phyloP scores from a whole-genome alignment of 64 coral and sea anemone genomes.

The Montipora foliosa region DNA sequence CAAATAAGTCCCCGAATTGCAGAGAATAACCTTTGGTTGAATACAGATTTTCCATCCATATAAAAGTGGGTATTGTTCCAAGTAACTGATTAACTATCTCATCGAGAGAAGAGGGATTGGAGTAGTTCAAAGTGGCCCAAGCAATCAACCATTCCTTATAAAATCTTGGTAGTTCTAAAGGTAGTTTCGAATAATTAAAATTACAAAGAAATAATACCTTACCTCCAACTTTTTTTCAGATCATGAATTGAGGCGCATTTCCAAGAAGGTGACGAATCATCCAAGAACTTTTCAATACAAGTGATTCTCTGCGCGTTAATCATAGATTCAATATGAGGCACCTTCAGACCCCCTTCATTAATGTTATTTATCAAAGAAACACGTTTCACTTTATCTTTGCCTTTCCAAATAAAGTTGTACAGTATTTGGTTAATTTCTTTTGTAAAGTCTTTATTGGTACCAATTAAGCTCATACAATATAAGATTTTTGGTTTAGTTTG shows the following conservation, averaged over 20 bases:
- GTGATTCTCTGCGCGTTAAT: not conserved
- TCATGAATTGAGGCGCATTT: too few species aligned
- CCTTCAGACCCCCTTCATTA: not conserved
- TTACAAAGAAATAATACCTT: not conserved
- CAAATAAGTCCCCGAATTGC: not conserved
- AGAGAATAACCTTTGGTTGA: constrained; percentile 24
- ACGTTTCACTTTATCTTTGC: not conserved
- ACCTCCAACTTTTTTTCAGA: not conserved
- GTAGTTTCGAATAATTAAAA: not conserved
- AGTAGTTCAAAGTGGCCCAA: not conserved
- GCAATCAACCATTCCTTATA: not conserved
- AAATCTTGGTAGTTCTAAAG: not conserved
- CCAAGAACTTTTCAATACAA: not conserved
- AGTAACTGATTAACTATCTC: constrained; percentile 12
- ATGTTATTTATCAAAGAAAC: not conserved
- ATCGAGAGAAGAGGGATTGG: not conserved
- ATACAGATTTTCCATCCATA: constrained; percentile 2
- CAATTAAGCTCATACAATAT: not conserved
- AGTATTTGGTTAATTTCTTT: too few species aligned
- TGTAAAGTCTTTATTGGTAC: not conserved
- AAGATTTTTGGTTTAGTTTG: not conserved
- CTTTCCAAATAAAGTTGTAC: too few species aligned
- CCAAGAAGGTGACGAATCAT: not conserved
- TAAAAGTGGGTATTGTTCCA: constrained; percentile 22
- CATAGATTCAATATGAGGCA: not conserved